phyloP scores from a whole-genome alignment of 2,797 vertebrate genomes.

The Taeniopygia guttata region DNA sequence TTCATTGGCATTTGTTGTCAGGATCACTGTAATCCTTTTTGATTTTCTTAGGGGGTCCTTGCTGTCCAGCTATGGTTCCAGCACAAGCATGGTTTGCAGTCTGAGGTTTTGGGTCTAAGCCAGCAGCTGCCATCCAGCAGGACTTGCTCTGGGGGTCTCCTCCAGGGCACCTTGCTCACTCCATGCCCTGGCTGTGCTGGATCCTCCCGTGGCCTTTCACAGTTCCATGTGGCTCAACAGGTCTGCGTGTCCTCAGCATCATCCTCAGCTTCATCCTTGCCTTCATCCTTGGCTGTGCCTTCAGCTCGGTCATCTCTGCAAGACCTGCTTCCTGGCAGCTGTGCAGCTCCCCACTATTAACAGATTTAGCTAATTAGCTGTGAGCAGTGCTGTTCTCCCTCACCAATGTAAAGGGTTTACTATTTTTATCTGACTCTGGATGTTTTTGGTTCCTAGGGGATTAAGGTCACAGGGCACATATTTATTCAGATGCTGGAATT shows the following conservation, averaged over 20 bases:
- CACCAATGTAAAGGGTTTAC: conserved; percentile 66
- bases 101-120: neutral
- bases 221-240: accelerated
- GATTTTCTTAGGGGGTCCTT: neutral
- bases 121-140: neutral
- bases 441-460: conserved; percentile 73
- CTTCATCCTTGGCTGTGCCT: neutral
- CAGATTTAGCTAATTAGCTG: conserved; percentile 42
- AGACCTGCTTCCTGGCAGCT: neutral
- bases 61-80: neutral
- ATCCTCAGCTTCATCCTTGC: neutral
- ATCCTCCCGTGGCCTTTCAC: neutral
- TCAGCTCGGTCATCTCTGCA: neutral
- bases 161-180: accelerated
- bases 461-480: conserved; percentile 84
- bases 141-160: neutral
- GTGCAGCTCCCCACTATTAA: conserved; percentile 10
- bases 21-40: neutral
- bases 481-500: conserved; percentile 84
- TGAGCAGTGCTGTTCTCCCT: conserved; percentile 14
- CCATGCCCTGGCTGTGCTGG: neutral
- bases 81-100: neutral
- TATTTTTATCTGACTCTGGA: conserved; percentile 81
- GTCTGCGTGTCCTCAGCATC: neutral
- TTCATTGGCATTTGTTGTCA: neutral